Evolutionary conservation across 2,797 vertebrate species (phyloP).

Genomic region (Myripristis jacobus): DNA sequence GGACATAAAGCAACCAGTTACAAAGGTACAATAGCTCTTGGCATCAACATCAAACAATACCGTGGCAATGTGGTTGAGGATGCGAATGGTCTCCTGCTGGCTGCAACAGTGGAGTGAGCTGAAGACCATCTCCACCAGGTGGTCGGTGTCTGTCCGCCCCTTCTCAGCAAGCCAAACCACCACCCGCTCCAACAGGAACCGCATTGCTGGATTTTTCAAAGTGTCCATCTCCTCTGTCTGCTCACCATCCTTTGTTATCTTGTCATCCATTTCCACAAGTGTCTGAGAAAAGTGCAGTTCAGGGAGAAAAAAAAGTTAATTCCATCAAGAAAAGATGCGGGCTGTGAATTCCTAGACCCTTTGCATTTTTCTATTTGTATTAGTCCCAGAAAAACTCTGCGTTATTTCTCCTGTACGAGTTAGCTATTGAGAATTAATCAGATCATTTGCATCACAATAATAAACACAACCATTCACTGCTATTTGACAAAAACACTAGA

Average conservation of each 20-base stretch:
- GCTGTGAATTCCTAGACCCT: background rate
- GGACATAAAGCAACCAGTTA: background rate
- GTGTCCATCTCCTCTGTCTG: constrained; percentile 33
- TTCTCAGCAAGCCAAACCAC: constrained; percentile 89
- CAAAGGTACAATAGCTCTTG: background rate
- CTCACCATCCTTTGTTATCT: constrained; percentile 29
- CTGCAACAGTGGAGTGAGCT: constrained; percentile 90
- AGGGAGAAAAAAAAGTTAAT: background rate
- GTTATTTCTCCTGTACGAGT: background rate
- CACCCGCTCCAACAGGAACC: constrained; percentile 89
- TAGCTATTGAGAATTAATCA: background rate
- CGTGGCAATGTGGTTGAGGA: constrained; percentile 89
- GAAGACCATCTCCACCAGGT: constrained; percentile 94
- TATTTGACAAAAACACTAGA: background rate
- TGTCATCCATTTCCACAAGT: constrained; percentile 79
- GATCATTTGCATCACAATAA: background rate
- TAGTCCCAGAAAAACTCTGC: too few species aligned
- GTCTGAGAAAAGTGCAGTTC: constrained; percentile 66
- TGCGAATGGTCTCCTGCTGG: constrained; percentile 83
- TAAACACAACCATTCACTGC: background rate
- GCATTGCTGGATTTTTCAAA: constrained; percentile 84
- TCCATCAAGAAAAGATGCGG: background rate
- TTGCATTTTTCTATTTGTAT: background rate
- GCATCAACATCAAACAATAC: constrained; percentile 50
- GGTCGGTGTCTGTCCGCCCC: constrained; percentile 81